Evolutionary conservation across 1,140 invertebrate genomes (phyloP).

Genomic region (Lutraria rhynchaena): DNA sequence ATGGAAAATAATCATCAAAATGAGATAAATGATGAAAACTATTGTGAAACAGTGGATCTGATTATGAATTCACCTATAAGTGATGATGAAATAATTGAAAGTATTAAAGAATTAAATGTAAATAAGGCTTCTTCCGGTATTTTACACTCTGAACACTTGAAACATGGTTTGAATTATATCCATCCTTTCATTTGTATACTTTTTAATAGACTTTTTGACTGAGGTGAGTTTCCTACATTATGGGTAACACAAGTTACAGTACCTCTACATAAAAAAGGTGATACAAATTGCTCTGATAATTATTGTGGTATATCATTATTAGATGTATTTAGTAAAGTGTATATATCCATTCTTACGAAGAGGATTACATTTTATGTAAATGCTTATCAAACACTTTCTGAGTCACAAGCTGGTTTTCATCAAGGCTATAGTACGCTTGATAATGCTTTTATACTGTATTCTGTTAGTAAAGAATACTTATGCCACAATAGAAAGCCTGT

Average conservation of each 20-base stretch:
- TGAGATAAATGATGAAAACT: too few species aligned
- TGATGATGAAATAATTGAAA: background rate
- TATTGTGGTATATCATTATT: slow-evolving; percentile 45
- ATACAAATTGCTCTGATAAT: slow-evolving; percentile 7
- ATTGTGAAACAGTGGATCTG: background rate
- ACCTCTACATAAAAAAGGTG: slow-evolving; percentile 17
- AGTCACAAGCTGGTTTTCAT: slow-evolving; percentile 36
- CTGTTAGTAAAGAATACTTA: slow-evolving; percentile 47
- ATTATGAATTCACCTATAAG: background rate
- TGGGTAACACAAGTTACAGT: slow-evolving; percentile 6
- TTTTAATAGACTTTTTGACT: background rate
- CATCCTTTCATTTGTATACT: background rate
- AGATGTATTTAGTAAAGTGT: slow-evolving; percentile 18
- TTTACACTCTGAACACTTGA: background rate
- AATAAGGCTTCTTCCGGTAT: background rate
- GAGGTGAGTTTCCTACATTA: background rate
- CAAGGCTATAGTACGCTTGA: slow-evolving; percentile 41
- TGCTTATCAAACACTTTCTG: slow-evolving; percentile 4
- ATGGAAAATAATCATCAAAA: background rate
- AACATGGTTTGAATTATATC: background rate
- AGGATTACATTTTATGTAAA: slow-evolving; percentile 23
- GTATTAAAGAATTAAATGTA: background rate
- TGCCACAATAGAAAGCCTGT: background rate
- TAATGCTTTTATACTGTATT: slow-evolving; percentile 38
- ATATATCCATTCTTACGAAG: slow-evolving; percentile 9